Percentiles rank a stretch among this genome's conserved stretches.
phyloP scores from a whole-genome alignment of 2,113 vertebrate genomes.

The Gulo gulo region DNA sequence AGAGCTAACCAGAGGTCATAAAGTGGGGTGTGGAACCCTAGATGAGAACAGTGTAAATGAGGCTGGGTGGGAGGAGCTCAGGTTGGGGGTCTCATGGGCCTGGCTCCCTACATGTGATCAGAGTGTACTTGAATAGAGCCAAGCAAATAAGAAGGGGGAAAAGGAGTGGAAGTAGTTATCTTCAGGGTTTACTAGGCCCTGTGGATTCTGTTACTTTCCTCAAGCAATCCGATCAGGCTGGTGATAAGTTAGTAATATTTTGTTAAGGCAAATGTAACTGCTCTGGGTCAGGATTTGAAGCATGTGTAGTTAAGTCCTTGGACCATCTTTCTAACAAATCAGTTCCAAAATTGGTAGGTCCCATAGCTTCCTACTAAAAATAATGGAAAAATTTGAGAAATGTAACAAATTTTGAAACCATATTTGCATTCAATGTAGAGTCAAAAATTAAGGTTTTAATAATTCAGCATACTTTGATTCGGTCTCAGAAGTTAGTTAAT shows the following conservation, averaged over 20 bases:
- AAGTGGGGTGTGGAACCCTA: neutral
- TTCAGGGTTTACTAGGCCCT: neutral
- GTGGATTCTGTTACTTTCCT: neutral
- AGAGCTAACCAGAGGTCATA: neutral
- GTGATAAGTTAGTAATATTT: neutral
- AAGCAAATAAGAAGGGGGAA: neutral
- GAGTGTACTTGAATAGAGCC: neutral
- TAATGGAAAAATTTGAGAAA: neutral
- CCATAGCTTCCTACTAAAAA: neutral
- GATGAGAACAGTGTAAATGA: neutral
- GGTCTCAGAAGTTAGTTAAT: conserved; percentile 27
- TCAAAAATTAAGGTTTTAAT: conserved; percentile 59
- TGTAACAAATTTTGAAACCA: neutral
- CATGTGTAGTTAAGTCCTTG: neutral
- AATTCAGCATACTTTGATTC: conserved; percentile 42
- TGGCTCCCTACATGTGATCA: neutral
- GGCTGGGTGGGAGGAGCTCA: no score
- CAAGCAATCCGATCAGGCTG: neutral
- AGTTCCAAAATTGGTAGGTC: neutral
- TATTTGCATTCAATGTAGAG: neutral
- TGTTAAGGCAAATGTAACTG: neutral
- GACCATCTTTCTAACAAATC: neutral
- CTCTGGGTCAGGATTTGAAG: neutral
- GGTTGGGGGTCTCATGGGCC: neutral
- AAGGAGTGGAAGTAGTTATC: neutral